phyloP scores from a whole-genome alignment of 2,888 invertebrate genomes.

The Rotaria magnacalcarata region DNA sequence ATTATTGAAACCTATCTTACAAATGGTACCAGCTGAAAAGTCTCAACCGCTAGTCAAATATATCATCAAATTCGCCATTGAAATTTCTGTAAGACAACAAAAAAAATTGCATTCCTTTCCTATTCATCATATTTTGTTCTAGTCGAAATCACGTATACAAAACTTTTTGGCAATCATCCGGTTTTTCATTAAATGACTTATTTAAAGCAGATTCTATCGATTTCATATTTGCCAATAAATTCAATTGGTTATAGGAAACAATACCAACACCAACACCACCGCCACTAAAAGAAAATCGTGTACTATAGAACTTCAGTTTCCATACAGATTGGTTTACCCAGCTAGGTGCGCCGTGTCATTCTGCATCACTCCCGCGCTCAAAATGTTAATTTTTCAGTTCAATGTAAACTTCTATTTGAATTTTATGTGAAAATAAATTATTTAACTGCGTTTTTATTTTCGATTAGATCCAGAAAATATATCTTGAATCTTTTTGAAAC shows the following conservation, averaged over 20 bases:
- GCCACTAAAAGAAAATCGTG: background rate
- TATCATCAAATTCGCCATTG: background rate
- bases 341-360: no score
- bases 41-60: background rate
- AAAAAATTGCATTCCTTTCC: no score
- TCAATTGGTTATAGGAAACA: background rate
- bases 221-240: background rate
- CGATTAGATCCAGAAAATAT: no score
- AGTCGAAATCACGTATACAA: background rate
- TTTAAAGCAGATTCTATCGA: background rate
- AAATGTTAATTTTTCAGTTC: no score
- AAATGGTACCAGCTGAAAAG: background rate
- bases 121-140: background rate
- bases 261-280: no score
- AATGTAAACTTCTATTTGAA: no score
- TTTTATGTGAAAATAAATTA: no score
- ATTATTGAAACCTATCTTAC: background rate
- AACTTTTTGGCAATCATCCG: background rate
- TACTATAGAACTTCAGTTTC: no score
- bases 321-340: no score
- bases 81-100: conserved; percentile 29
- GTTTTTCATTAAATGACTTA: background rate
- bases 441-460: no score
- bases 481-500: no score
- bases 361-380: no score